Evolutionary conservation across 2,797 vertebrate species (phyloP).

Genomic region (Phoebastria nigripes): DNA sequence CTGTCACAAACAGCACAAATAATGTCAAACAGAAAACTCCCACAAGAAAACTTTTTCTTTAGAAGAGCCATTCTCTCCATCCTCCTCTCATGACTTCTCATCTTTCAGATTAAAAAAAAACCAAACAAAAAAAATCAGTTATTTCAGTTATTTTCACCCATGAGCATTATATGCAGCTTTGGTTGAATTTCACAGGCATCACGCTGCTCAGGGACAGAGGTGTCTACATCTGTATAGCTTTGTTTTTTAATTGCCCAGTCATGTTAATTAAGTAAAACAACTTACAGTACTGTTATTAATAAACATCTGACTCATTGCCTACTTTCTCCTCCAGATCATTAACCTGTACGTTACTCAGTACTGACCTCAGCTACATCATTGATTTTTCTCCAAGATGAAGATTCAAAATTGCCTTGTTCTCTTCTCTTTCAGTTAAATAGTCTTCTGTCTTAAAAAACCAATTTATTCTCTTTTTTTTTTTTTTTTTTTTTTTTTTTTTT

Average conservation of each 20-base stretch:
- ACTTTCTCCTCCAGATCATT: background rate
- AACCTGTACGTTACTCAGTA: background rate
- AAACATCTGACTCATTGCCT: background rate
- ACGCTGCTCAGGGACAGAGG: background rate
- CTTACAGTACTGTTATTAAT: background rate
- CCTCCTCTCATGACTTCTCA: background rate
- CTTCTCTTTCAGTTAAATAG: background rate
- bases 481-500: background rate
- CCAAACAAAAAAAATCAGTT: background rate
- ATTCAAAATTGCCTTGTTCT: background rate
- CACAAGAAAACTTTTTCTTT: background rate
- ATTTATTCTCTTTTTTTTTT: background rate
- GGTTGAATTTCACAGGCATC: background rate
- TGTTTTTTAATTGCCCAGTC: background rate
- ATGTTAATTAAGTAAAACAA: slow-evolving; percentile 11
- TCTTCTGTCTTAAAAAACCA: background rate
- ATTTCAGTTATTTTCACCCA: background rate
- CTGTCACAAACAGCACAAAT: background rate
- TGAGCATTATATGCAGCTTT: background rate
- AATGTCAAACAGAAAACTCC: background rate
- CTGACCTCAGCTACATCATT: background rate
- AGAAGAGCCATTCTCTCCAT: background rate
- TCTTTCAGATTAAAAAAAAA: background rate
- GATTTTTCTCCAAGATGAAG: background rate
- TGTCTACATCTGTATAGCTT: background rate